These are phyloP conservation scores for Cerceris ruficornis DNA, from an alignment of 2,888 invertebrate species.

Conservation along the genomic window DNA sequence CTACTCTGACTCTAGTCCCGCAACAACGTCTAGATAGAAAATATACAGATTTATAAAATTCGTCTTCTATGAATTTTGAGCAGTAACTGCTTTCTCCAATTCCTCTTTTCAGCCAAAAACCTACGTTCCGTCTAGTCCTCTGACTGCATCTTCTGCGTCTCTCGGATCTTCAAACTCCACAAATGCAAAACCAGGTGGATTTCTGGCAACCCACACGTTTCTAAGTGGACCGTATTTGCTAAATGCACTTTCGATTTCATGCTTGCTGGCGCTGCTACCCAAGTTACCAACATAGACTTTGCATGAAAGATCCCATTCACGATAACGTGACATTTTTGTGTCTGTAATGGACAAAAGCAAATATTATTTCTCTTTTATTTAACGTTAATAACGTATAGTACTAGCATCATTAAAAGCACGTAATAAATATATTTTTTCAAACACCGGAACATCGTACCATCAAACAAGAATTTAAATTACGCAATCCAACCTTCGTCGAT, in stretches of 20 bases:
- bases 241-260: conserved; percentile 94
- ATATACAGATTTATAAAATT: conserved; percentile 1
- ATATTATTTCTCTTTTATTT: background rate
- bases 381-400: background rate
- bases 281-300: conserved; percentile 97
- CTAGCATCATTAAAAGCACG: too few species aligned
- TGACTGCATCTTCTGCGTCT: conserved; percentile 93
- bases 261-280: conserved; percentile 94
- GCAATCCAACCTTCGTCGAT: background rate
- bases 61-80: background rate
- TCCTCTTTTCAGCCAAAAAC: conserved; percentile 69
- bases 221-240: conserved; percentile 93
- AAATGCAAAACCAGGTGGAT: conserved; percentile 96
- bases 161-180: conserved; percentile 94
- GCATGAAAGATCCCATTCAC: conserved; percentile 93
- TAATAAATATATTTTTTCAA: background rate
- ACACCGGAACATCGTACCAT: too few species aligned
- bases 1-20: conserved; percentile 94
- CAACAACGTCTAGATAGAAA: conserved; percentile 88
- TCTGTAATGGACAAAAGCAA: conserved; percentile 30
- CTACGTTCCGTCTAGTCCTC: conserved; percentile 92
- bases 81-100: background rate
- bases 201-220: conserved; percentile 97
- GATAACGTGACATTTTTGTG: conserved; percentile 86
- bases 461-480: background rate